Base-by-base conservation (phyloP, 2,888 invertebrate genomes). In the Monopis laevigella region DNA sequence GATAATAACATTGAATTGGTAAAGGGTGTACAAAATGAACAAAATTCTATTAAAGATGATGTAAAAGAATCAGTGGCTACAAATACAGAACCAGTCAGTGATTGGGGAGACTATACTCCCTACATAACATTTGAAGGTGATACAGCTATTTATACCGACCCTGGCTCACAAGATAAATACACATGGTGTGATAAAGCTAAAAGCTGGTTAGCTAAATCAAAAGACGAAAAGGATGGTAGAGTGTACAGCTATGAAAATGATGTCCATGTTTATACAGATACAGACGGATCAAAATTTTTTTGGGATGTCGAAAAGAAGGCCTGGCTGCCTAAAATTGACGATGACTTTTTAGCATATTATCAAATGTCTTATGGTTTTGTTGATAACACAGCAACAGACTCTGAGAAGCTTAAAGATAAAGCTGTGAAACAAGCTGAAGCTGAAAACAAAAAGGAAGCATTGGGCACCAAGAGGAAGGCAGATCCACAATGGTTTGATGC, bases 301-400 rank as follows among this genome's bases (percentile, higher is more conserved):
- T 98, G 96, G 95, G 96, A 98, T 72, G 83, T 82, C 16, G 86
- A 87, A 27, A 96, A 92, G 64, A 90, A 87, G 57, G 97, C 96
- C 3, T 99, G 98, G 97, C 92, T 98, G 72, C 98, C 98, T 1
- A 95, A 94, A 84, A 87, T 98, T 46, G 95, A 97, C 77, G 96
- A 96, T 56, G 95, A 98, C 54, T 98, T 98, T 59, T 86, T 98
- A 80, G 98, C 98, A 1, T 85, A 85, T 43, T 99, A 99, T 78
- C 97, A 98, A 74, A 90, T 98, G 87, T 94, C 85, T 57, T 98
- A 98, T 72, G 94, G 94, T 3, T 93, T 93, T 64, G 82, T 86
- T 34, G 88, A 91, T 54, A 86, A 87, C 51, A 81, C 73, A 40
- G 36, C 60, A 11, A 58, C 58, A 19, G 56, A 59, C 42, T 45